A percentile compares a stretch with the other conserved stretches of the same genome.
Evolutionary conservation across 2,797 vertebrate genomes (phyloP).

Genomic region (Lerista edwardsae): DNA sequence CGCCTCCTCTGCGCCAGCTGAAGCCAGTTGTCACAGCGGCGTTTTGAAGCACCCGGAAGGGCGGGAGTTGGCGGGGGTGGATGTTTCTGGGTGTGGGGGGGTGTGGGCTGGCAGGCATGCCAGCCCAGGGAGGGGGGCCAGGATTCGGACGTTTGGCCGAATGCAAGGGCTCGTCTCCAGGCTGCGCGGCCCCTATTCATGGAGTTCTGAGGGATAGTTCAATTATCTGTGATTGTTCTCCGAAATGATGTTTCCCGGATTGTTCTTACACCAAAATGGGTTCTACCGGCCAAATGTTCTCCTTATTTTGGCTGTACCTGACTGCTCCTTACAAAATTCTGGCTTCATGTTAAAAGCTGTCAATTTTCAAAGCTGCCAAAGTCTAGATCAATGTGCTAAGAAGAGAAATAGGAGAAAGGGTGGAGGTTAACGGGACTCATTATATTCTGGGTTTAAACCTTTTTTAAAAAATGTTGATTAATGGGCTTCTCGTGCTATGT

Average conservation of each 20-base stretch:
- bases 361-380: constrained; percentile 39
- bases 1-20: too few species aligned
- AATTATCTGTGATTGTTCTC: not conserved
- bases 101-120: too few species aligned
- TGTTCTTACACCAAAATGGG: constrained; percentile 2
- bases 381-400: not conserved
- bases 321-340: not conserved
- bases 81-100: too few species aligned
- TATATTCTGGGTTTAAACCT: not conserved
- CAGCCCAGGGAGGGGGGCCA: too few species aligned
- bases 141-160: too few species aligned
- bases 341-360: not conserved
- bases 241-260: not conserved
- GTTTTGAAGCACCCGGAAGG: too few species aligned
- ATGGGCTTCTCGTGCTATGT: not conserved
- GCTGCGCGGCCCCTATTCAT: too few species aligned
- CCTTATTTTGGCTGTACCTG: constrained; percentile 4
- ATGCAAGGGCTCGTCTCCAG: too few species aligned
- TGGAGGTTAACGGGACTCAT: not conserved
- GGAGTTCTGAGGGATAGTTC: too few species aligned
- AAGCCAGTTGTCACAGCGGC: too few species aligned
- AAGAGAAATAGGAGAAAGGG: not conserved
- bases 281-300: constrained; percentile 5
- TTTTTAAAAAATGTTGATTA: constrained; percentile 12
- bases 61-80: too few species aligned